phyloP scores from a whole-genome alignment of 2,797 vertebrate genomes.

The Morus bassanus region DNA sequence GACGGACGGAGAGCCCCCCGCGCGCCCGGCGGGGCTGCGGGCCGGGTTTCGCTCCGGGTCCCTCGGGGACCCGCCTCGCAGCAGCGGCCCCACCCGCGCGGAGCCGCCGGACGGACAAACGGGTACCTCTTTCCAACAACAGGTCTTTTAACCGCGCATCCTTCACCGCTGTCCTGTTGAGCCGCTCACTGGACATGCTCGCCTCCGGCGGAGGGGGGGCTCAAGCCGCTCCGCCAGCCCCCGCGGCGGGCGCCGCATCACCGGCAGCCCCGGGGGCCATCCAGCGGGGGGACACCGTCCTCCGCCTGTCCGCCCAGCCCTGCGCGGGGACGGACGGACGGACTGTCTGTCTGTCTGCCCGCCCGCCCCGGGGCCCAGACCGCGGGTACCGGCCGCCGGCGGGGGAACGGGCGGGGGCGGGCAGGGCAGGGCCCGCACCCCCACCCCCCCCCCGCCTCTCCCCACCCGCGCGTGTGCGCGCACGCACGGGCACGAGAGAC shows the following conservation, averaged over 20 bases:
- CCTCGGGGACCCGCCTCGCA: neutral
- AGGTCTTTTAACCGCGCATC: constrained; percentile 75
- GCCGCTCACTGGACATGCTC: constrained; percentile 77
- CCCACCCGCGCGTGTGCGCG: neutral
- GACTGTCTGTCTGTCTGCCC: neutral
- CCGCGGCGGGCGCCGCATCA: constrained; percentile 54
- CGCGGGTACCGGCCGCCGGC: constrained; percentile 35
- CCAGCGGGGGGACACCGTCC: neutral
- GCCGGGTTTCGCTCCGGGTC: neutral
- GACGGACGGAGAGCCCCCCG: too few relatives aligned
- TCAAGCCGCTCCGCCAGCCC: constrained; percentile 34
- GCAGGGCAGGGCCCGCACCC: neutral
- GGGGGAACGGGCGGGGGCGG: too few relatives aligned
- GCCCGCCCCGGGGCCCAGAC: constrained; percentile 15
- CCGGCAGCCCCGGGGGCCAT: constrained; percentile 18
- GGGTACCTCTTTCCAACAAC: constrained; percentile 77
- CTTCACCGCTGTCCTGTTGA: constrained; percentile 73
- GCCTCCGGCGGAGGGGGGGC: constrained; percentile 33
- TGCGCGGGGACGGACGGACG: neutral
- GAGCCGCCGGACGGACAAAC: neutral
- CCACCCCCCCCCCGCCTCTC: neutral
- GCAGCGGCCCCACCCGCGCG: neutral
- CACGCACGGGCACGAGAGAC: neutral
- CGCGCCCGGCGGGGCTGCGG: neutral
- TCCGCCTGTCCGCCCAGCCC: neutral